phyloP scores from a whole-genome alignment of 30 jellyfish, hydroid and myxozoan species.

The Aurelia coerulea region DNA sequence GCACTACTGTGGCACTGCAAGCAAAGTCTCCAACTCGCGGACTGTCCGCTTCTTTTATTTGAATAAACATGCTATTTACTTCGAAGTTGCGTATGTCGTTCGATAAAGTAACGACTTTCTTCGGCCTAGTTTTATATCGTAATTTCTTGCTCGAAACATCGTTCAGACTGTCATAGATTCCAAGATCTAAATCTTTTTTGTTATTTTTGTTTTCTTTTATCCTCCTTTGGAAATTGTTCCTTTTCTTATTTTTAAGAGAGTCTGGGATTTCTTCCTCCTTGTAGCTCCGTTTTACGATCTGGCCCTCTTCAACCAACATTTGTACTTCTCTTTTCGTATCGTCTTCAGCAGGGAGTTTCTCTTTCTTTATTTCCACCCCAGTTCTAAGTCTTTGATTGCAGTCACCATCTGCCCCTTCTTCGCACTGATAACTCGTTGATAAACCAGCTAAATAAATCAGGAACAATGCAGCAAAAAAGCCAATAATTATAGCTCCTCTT shows the following conservation, averaged over 20 bases:
- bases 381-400: background rate
- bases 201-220: background rate
- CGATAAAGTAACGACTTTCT: constrained; percentile 38
- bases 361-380: background rate
- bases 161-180: background rate
- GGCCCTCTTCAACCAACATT: constrained; percentile 24
- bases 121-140: background rate
- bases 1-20: constrained; percentile 76
- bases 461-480: constrained; percentile 11
- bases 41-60: constrained; percentile 88
- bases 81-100: constrained; percentile 48
- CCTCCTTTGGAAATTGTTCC: background rate
- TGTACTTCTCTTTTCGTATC: constrained; percentile 13
- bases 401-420: constrained; percentile 5
- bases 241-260: background rate
- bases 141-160: background rate
- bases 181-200: background rate
- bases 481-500: background rate
- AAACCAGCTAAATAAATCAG: constrained; percentile 24
- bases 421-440: constrained; percentile 28
- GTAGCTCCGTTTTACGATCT: constrained; percentile 23
- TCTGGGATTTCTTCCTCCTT: background rate
- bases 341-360: background rate
- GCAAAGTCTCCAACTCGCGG: constrained; percentile 79
- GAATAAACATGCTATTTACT: constrained; percentile 69